phyloP scores from a whole-genome alignment of 2,113 vertebrate species.

The Esox niger region DNA sequence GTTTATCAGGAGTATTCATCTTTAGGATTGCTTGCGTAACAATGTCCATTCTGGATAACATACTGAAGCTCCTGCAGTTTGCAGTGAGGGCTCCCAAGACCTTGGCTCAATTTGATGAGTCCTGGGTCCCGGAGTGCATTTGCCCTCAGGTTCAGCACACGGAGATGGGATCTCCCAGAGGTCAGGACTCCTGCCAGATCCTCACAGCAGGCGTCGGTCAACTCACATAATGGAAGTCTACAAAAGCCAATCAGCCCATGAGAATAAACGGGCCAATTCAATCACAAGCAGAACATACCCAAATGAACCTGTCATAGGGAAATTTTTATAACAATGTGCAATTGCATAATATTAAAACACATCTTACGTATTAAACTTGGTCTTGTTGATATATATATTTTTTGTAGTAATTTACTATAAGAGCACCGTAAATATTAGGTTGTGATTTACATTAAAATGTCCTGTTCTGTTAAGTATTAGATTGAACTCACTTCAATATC shows the following conservation, averaged over 20 bases:
- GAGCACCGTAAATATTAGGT: too few relatives aligned
- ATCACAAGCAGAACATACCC: too few relatives aligned
- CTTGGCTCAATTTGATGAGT: constrained; percentile 49
- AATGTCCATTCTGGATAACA: not conserved
- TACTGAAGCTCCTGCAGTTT: constrained; percentile 62
- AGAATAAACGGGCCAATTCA: too few relatives aligned
- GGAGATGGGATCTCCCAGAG: constrained; percentile 49
- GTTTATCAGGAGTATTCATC: not conserved
- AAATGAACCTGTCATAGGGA: constrained; percentile 17
- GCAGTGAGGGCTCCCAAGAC: constrained; percentile 53
- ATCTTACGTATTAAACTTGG: too few relatives aligned
- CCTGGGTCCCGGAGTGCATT: constrained; percentile 59
- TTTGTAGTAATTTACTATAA: too few relatives aligned
- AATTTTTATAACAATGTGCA: not conserved
- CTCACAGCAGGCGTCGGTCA: constrained; percentile 50
- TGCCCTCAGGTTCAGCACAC: constrained; percentile 36
- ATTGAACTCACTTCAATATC: constrained; percentile 48
- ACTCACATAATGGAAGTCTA: constrained; percentile 37
- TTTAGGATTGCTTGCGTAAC: not conserved
- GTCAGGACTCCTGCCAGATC: constrained; percentile 50
- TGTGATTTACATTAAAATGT: not conserved
- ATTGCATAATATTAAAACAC: too few relatives aligned
- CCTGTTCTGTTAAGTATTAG: not conserved
- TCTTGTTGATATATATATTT: too few relatives aligned
- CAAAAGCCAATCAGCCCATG: constrained; percentile 1